Base-by-base conservation (phyloP, 2,113 vertebrate genomes). In the Haliaeetus leucogaster region DNA sequence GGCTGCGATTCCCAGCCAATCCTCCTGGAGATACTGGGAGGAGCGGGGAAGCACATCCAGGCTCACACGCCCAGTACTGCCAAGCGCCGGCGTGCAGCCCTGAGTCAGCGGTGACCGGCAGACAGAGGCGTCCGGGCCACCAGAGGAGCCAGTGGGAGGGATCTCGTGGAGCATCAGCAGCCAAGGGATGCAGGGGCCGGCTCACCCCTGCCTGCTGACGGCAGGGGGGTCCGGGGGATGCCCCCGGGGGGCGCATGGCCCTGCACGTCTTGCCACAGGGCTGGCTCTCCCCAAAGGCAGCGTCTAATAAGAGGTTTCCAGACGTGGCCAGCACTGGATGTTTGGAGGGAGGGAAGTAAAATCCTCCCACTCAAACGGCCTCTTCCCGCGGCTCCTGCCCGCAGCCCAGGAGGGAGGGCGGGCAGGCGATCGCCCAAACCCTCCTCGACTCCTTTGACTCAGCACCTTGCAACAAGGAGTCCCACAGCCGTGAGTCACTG, bases 111-210 rank as follows among this genome's bases (percentile, higher is more conserved):
- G 62, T 67, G 89, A 76, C 61, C 42, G 2, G 62, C 84, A 83
- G 40, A 36, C 80, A 82, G 67, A 86, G 32, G 43, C 19, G 1
- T 9, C 21, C 3, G 0, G 9, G 40, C 23, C 4, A 23, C 73
- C 0, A 1, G 29, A 59, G 43, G 9, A 93, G 56, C 22, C 62
- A 53, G 48, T 6, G 3, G 16, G 8, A 77, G 63, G 63, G 59
- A 32, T 17, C 42, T 19, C 4, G 5, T 1, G 6, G 59, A 93
- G 20, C 61, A 82, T 23, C 65, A 50, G 71, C 53, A 85, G 43
- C 45, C 2, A 12, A 78, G n/a, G 40, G 30, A 63, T 0, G 0
- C 0, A 0, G 16, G 6, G 32, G 32, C 30, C 2, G 2, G 16
- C 25, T 47, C 40, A 50, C 2, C 32, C 38, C 62, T 38, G 29